Base-by-base conservation (phyloP, 2,888 invertebrate genomes). In the Pristionchus arcanus region DNA sequence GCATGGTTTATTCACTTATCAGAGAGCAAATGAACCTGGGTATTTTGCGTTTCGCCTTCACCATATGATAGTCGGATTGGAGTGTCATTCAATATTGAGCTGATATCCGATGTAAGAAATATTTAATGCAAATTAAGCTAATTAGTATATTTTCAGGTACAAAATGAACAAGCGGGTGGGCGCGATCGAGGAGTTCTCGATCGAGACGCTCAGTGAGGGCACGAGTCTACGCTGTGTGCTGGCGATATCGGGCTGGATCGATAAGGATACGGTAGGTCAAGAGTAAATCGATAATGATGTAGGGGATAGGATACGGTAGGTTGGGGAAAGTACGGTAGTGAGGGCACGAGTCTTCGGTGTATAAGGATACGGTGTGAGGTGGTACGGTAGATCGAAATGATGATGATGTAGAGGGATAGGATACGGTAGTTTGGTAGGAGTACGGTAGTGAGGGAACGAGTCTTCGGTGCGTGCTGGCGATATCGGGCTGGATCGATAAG, bases 91-190 rank as follows among this genome's bases (percentile, higher is more conserved):
- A 21, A 21, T 16, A 55, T 55, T 55, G 19, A 4, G 0, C 21
- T 16, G 0, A 1, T 19, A 55, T 55, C 2, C 5, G 5, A 1
- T 55, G 19, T 4, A 1, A 55, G 92, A 16, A 94, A 96, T 96
- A 96, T n/a, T 16, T 21, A 96, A 96, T 21, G 25, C 63, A 13
- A 63, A 63, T 25, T n/a, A 63, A 63, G 21, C 25, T 16, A 28
- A n/a, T 71, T 42, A 13, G 3, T 94, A 25, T n/a, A n/a, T n/a
- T n/a, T n/a, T n/a, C 97, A 88, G 88, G n/a, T 89, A 89, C 89
- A 89, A 97, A 95, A 97, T 97, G 97, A 96, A 97, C 91, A 97
- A 96, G 93, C 95, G 97, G 85, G 96, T 97, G 31, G 97, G 97
- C 37, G 96, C 96, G 90, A 96, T 97, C 68, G 97, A 97, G 94